A percentile compares a stretch with the other conserved stretches of the same genome.
phyloP scores from a whole-genome alignment of 2,113 vertebrate genomes.

The Hippopotamus amphibius region DNA sequence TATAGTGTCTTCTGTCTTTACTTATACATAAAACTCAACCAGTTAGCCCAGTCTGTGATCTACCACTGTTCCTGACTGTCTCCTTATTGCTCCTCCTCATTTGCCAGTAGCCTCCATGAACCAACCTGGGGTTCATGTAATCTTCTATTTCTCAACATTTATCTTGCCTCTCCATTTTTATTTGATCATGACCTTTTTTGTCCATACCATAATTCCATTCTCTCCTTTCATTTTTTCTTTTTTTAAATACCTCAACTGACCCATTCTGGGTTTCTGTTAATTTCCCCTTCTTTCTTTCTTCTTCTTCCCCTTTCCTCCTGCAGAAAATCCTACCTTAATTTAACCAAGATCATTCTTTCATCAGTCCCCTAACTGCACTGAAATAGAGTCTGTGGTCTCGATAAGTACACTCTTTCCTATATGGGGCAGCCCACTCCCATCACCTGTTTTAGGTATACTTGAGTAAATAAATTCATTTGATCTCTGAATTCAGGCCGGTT shows the following conservation, averaged over 20 bases:
- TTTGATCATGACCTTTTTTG: slow-evolving; percentile 41
- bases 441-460: neutral
- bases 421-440: neutral
- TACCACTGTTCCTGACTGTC: neutral
- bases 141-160: neutral
- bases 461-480: neutral
- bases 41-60: neutral
- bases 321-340: slow-evolving; percentile 39
- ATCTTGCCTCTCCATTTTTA: neutral
- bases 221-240: neutral
- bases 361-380: neutral
- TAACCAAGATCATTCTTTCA: neutral
- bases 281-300: neutral
- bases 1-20: neutral
- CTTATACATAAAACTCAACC: neutral
- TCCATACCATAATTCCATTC: neutral
- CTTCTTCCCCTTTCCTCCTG: neutral
- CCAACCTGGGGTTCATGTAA: neutral
- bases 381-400: neutral
- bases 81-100: neutral
- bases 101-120: neutral
- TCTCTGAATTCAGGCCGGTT: neutral
- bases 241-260: neutral
- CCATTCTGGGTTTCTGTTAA: neutral
- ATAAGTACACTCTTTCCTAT: neutral